Evolutionary conservation across 35 echinoderm and acorn worm genomes (phyloP).

Genomic region (Chiridota heheva): DNA sequence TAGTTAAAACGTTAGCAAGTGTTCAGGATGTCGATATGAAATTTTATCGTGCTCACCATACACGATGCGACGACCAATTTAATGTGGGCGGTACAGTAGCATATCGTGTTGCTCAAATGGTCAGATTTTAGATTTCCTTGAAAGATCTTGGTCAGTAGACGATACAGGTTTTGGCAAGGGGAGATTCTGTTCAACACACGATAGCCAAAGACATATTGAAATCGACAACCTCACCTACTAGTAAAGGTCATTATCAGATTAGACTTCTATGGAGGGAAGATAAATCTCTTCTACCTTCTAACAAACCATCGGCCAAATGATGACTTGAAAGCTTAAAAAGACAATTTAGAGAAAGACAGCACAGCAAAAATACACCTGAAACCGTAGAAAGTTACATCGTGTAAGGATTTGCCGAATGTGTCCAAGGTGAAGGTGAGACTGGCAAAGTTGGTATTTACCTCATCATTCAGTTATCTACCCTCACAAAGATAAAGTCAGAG

Average conservation of each 20-base stretch:
- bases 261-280: not conserved
- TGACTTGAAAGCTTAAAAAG: not conserved
- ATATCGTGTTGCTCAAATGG: constrained; percentile 2
- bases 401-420: not conserved
- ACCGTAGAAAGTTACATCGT: constrained; percentile 4
- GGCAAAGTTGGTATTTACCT: not conserved
- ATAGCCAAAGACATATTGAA: constrained; percentile 4
- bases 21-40: not conserved
- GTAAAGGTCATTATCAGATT: not conserved
- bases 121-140: not conserved
- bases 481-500: constrained; percentile 17
- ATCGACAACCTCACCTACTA: not conserved
- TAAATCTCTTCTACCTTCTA: not conserved
- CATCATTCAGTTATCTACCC: constrained; percentile 5
- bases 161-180: not conserved
- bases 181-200: not conserved
- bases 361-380: not conserved
- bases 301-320: not conserved
- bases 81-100: not conserved
- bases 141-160: not conserved
- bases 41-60: not conserved
- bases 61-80: too few relatives aligned
- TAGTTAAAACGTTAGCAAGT: too few relatives aligned
- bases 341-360: not conserved
- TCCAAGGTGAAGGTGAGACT: not conserved